Percentiles rank a stretch among this genome's conserved stretches.
Evolutionary conservation across 2,797 vertebrate species (phyloP).

Genomic region (Sarcoramphus papa): DNA sequence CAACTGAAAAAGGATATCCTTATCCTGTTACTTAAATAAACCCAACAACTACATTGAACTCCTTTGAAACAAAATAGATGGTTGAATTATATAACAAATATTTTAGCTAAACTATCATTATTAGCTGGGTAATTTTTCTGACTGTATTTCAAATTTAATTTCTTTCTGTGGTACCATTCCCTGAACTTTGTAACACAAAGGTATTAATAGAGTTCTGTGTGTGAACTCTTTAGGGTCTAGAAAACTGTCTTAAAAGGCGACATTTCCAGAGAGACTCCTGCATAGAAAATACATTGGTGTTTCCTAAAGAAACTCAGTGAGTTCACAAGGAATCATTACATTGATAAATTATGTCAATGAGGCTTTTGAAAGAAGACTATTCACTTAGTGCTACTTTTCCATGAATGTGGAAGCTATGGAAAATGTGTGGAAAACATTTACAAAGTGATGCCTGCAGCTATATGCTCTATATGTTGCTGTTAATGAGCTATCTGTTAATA

Average conservation of each 20-base stretch:
- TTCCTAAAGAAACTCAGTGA: neutral
- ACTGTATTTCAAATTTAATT: slow-evolving; percentile 6
- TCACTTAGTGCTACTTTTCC: neutral
- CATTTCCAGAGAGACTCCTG: neutral
- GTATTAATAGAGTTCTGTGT: neutral
- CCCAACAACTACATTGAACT: neutral
- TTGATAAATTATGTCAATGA: neutral
- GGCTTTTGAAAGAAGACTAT: neutral
- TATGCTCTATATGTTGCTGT: neutral
- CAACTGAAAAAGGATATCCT: neutral
- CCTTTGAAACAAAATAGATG: neutral
- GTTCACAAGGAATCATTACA: neutral
- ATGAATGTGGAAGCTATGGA: neutral
- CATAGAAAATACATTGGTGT: neutral
- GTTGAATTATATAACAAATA: neutral
- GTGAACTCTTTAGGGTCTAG: neutral
- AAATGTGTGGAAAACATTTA: neutral
- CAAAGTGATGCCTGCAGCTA: neutral
- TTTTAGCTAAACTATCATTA: neutral
- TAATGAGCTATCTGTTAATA: neutral
- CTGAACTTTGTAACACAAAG: neutral
- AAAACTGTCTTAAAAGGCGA: neutral
- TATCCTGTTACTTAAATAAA: slow-evolving; percentile 26
- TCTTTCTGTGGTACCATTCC: neutral
- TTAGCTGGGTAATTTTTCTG: neutral